Evolutionary conservation across 1,140 invertebrate genomes (phyloP).

Genomic region (Drosophila hydei): DNA sequence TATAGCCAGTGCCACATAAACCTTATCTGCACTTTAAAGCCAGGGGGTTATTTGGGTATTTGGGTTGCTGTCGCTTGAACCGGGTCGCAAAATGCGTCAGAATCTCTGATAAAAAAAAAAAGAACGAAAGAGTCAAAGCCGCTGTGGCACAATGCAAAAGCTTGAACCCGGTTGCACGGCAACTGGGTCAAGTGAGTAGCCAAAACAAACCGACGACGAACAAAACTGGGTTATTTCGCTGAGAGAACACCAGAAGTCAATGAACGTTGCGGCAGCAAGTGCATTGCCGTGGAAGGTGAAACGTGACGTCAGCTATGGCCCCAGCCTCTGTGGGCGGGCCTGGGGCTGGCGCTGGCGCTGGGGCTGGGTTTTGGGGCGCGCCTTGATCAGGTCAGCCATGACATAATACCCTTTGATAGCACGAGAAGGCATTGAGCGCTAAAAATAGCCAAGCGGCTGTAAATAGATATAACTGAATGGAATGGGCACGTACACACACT

Average conservation of each 20-base stretch:
- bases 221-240: conserved; percentile 65
- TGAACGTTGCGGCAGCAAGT: conserved; percentile 60
- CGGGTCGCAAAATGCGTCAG: conserved; percentile 72
- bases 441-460: conserved; percentile 62
- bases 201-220: conserved; percentile 52
- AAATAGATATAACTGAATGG: conserved; percentile 50
- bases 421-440: conserved; percentile 58
- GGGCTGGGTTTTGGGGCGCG: conserved; percentile 8
- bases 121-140: conserved; percentile 35
- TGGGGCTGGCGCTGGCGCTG: background rate
- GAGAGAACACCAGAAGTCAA: conserved; percentile 55
- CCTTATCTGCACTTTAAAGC: conserved; percentile 7
- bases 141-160: conserved; percentile 42
- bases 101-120: conserved; percentile 56
- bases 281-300: conserved; percentile 77
- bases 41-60: conserved; percentile 22
- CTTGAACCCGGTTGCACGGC: conserved; percentile 38
- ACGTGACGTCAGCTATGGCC: conserved; percentile 66
- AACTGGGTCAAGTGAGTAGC: conserved; percentile 65
- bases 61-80: conserved; percentile 35
- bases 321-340: background rate
- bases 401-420: conserved; percentile 78
- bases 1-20: background rate
- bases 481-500: conserved; percentile 12
- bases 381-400: conserved; percentile 66